Evolutionary conservation across 2,888 invertebrate species (phyloP), one percentile per base, ranked within the genome.

Genomic region (Shargacucullia verbasci): DNA sequence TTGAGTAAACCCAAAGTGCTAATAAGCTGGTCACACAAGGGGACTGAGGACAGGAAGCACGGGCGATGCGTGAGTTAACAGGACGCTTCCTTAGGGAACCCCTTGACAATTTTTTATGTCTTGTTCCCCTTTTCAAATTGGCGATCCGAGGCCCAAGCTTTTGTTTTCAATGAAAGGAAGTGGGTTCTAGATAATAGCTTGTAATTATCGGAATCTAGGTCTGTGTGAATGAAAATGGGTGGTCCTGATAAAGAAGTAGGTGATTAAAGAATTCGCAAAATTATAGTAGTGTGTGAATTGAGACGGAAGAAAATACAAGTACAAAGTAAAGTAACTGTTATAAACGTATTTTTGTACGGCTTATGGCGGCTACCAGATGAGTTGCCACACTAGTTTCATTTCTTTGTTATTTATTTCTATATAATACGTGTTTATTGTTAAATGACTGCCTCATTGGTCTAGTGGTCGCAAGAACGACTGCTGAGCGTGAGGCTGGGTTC

Each of bases 1-100:
- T 81, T 73, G 68, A 74, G 79, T 83, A 81, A 73, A 79, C 76
- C 74, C 78, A 59, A 78, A 78, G 83, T 83, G 84, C 81, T 87
- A 88, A 86, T 81, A 84, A 83, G 72, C 82, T 80, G 79, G 81
- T 82, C 80, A 79, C 67, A 76, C 59, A 78, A 82, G 87, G 89
- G 88, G 88, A 82, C 85, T 81, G 65, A 67, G 70, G 81, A 83
- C 89, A 90, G 93, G 93, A 93, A 89, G 79, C 78, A 91, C 86
- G 93, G 87, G 71, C 79, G 76, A 84, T 90, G 93, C 89, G 84
- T 87, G 82, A 84, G 82, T 89, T 93, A 93, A 93, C 91, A 88
- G 88, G 87, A 81, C 85, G 82, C 82, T 90, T 92, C 93, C 93
- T 92, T 70, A 82, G 81, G 83, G 85, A 80, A 84, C 86, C 83